These are phyloP conservation scores for Spea multiplicata DNA, from an alignment of 2,113 vertebrate genomes.

Conservation along the genomic window DNA sequence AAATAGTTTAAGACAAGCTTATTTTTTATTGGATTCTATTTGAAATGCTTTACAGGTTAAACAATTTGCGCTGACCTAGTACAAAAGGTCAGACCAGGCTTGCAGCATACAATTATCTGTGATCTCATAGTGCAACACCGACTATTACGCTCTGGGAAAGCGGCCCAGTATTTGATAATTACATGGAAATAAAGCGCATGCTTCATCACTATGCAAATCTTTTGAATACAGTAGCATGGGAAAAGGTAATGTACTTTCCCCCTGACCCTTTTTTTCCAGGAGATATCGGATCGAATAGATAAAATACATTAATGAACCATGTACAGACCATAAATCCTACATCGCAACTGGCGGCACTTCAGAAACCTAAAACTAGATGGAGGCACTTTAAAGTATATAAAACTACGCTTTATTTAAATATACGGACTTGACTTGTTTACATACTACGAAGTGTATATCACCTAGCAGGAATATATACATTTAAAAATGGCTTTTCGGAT, in stretches of 20 bases:
- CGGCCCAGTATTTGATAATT: slow-evolving; percentile 26
- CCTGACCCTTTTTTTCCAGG: not conserved
- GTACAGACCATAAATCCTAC: too few relatives aligned
- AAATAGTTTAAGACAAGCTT: not conserved
- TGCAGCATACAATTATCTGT: slow-evolving; percentile 7
- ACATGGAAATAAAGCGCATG: not conserved
- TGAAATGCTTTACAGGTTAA: not conserved
- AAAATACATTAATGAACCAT: not conserved
- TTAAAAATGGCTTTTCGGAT: too few relatives aligned
- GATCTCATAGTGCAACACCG: not conserved
- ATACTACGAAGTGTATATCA: too few relatives aligned
- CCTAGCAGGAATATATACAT: too few relatives aligned
- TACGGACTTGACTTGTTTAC: too few relatives aligned
- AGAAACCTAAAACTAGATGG: too few relatives aligned
- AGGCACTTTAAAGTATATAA: too few relatives aligned
- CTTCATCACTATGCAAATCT: slow-evolving; percentile 8
- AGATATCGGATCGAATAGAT: not conserved
- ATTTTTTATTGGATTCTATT: not conserved
- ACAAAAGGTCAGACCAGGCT: not conserved
- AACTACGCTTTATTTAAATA: too few relatives aligned
- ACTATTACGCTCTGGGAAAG: not conserved
- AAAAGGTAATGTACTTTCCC: not conserved
- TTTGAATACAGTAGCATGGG: not conserved
- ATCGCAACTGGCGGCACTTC: too few relatives aligned
- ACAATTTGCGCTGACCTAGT: not conserved